Conservation (phyloP, 2,888 invertebrate species). For the Cheilosia variabilis region DNA sequence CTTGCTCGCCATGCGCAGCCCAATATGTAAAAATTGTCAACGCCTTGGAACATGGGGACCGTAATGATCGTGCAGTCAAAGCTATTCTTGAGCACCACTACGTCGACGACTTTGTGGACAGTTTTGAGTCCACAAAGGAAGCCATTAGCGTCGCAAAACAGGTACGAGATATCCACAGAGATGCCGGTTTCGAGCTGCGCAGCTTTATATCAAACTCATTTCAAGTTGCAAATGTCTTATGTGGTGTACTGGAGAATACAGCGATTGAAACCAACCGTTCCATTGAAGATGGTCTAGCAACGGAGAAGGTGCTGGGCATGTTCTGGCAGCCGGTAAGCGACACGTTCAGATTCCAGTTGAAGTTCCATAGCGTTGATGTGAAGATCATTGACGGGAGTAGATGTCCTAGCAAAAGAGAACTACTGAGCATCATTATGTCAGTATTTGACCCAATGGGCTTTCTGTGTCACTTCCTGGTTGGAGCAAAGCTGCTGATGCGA, state of each 20-base stretch:
- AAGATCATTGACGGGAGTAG: conserved; percentile 23
- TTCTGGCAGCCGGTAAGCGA: conserved; percentile 68
- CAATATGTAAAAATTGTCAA: conserved; percentile 58
- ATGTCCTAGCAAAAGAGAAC: conserved; percentile 4
- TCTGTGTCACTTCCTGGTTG: not conserved
- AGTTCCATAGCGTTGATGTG: conserved; percentile 37
- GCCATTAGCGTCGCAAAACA: conserved; percentile 1
- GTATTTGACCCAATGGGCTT: conserved; percentile 32
- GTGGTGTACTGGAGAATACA: too few relatives aligned
- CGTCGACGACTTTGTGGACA: conserved; percentile 16
- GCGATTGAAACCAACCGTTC: too few relatives aligned
- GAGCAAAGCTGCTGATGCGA: conserved; percentile 16
- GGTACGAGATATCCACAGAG: conserved; percentile 13
- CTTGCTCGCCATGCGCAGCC: conserved; percentile 29
- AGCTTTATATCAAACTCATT: conserved; percentile 18
- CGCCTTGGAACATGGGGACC: not conserved
- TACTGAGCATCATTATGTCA: conserved; percentile 14
- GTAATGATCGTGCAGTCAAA: conserved; percentile 29
- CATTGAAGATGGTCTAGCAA: not conserved
- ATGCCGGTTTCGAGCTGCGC: conserved; percentile 9
- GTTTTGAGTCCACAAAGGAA: not conserved
- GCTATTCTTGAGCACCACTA: conserved; percentile 59
- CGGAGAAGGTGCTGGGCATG: conserved; percentile 70
- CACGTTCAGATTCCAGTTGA: conserved; percentile 41
- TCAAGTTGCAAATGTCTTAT: not conserved